Conservation (phyloP, 2,888 invertebrate genomes). For the Sericinus montela region DNA sequence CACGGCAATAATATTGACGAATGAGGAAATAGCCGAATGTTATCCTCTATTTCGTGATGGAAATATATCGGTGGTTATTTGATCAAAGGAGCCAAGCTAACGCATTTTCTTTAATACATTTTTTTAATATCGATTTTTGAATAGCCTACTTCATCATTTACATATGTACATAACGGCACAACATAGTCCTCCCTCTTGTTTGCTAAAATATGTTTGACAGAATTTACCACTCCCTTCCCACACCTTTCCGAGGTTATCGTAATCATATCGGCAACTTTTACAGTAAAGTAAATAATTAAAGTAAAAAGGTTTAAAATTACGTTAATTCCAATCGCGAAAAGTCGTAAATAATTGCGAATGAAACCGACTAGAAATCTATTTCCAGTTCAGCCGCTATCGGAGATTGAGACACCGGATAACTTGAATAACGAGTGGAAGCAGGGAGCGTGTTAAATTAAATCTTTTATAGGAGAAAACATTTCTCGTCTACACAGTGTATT, state of each 20-base stretch:
- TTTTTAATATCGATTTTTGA: too few relatives aligned
- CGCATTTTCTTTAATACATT: background rate
- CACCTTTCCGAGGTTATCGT: too few relatives aligned
- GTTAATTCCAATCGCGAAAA: background rate
- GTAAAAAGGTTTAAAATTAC: too few relatives aligned
- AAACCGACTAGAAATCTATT: background rate
- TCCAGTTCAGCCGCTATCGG: background rate
- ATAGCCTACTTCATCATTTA: too few relatives aligned
- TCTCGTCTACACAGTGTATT: background rate
- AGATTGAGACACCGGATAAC: conserved; percentile 1
- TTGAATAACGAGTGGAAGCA: background rate
- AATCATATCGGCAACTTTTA: too few relatives aligned
- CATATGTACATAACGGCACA: too few relatives aligned
- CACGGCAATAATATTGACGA: conserved; percentile 2
- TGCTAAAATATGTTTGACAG: too few relatives aligned
- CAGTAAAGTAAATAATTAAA: too few relatives aligned
- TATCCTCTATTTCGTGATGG: background rate
- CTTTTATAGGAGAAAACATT: conserved; percentile 1
- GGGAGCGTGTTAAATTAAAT: conserved; percentile 8
- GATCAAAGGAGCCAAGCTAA: background rate
- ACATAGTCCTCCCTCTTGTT: too few relatives aligned
- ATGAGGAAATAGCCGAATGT: conserved; percentile 7
- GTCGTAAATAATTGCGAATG: background rate
- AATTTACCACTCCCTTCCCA: too few relatives aligned
- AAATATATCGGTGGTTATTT: conserved; percentile 8